Conservation (phyloP, 1,140 invertebrate genomes). For the Eriocheir sinensis region DNA sequence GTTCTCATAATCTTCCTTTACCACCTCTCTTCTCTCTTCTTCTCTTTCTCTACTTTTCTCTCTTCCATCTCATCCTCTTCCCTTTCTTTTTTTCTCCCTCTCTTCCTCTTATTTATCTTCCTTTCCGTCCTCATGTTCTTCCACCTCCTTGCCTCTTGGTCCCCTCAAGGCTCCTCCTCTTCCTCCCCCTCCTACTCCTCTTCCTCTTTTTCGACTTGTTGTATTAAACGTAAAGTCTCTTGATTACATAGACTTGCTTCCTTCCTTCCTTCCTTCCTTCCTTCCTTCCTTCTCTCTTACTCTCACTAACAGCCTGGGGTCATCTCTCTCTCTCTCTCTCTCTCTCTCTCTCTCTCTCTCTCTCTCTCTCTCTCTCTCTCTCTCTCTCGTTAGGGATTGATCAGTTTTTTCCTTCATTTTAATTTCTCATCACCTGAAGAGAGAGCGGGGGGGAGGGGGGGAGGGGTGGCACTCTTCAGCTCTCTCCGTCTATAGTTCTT, state of each 20-base stretch:
- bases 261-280: not conserved
- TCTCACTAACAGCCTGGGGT: not conserved
- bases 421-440: not conserved
- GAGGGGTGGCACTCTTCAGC: not conserved
- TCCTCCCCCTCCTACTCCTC: not conserved
- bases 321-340: constrained; percentile 11
- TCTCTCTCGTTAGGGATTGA: not conserved
- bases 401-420: not conserved
- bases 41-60: not conserved
- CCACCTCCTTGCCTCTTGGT: not conserved
- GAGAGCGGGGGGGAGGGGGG: too few species aligned
- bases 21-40: too few species aligned
- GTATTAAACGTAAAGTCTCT: not conserved
- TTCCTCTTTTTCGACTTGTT: not conserved
- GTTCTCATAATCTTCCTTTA: too few species aligned
- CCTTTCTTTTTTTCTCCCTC: too few species aligned
- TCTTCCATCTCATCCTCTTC: not conserved
- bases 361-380: not conserved
- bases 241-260: not conserved
- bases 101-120: not conserved
- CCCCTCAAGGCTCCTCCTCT: too few species aligned
- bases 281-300: constrained; percentile 17
- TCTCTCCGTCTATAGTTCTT: not conserved
- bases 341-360: constrained; percentile 8
- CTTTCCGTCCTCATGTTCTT: not conserved